Evolutionary conservation across 2,113 vertebrate genomes (phyloP).

Genomic region (Pogona vitticeps): DNA sequence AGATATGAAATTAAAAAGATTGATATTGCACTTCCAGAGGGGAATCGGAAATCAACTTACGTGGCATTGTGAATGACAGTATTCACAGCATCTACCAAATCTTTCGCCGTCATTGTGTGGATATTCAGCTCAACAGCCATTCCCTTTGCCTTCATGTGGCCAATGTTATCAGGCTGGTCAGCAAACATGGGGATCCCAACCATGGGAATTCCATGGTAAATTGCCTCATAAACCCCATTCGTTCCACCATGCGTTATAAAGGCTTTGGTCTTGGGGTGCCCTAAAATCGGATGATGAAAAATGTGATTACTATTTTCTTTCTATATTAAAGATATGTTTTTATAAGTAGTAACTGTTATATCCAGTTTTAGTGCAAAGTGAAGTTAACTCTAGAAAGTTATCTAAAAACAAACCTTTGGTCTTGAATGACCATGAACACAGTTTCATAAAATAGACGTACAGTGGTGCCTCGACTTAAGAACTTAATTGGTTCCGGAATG

Average conservation of each 20-base stretch:
- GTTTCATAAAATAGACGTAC: no score
- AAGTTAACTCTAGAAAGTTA: no score
- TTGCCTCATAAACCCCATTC: constrained; percentile 90
- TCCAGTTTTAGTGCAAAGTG: no score
- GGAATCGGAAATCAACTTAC: constrained; percentile 72
- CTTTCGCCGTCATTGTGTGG: constrained; percentile 70
- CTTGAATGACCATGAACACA: no score
- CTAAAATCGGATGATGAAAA: constrained; percentile 62
- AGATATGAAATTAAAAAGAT: neutral
- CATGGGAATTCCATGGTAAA: constrained; percentile 87
- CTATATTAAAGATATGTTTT: no score
- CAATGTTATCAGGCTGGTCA: constrained; percentile 84
- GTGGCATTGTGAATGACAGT: constrained; percentile 80
- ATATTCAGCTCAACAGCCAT: constrained; percentile 80
- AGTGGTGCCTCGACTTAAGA: no score
- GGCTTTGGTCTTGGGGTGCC: constrained; percentile 83
- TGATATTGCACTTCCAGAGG: neutral
- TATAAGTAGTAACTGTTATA: no score
- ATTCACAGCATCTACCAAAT: constrained; percentile 80
- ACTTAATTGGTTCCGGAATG: no score
- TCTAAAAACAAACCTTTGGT: no score
- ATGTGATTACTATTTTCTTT: neutral
- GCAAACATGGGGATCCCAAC: constrained; percentile 87
- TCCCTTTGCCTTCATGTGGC: constrained; percentile 81
- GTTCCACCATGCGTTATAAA: constrained; percentile 90